Conservation (phyloP, 1,140 invertebrate species). For the Leucophenga varia region DNA sequence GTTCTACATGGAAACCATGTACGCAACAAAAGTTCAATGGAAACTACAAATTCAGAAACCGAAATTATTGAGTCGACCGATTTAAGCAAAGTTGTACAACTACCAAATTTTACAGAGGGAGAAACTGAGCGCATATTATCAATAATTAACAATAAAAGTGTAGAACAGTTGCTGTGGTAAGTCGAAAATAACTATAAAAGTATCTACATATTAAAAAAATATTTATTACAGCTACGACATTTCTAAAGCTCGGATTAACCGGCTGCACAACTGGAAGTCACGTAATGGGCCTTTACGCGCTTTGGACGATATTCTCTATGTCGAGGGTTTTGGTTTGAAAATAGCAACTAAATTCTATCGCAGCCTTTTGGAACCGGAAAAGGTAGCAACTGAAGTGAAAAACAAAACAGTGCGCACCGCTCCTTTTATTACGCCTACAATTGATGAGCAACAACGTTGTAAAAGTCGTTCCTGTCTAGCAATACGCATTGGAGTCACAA, state of each 20-base stretch:
- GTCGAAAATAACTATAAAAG: no score
- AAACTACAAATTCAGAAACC: no score
- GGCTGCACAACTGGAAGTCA: constrained; percentile 32
- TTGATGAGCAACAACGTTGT: constrained; percentile 26
- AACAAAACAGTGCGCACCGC: constrained; percentile 17
- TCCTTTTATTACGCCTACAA: constrained; percentile 33
- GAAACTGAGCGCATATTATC: constrained; percentile 26
- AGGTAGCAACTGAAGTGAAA: background rate
- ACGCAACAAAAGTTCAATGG: no score
- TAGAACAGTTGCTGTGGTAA: constrained; percentile 28
- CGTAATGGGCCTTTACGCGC: constrained; percentile 32
- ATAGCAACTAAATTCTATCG: constrained; percentile 37
- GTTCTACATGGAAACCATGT: no score
- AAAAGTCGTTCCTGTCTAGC: constrained; percentile 31
- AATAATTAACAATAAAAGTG: constrained; percentile 21
- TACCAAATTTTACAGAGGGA: constrained; percentile 24
- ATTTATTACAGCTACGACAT: constrained; percentile 39
- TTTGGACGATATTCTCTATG: constrained; percentile 32
- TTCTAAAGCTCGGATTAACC: constrained; percentile 33
- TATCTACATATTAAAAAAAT: background rate
- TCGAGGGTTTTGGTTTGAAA: constrained; percentile 48
- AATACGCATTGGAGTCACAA: constrained; percentile 42
- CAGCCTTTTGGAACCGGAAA: constrained; percentile 26
- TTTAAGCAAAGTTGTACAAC: background rate
- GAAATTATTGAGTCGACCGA: no score